phyloP scores from a whole-genome alignment of 1,140 invertebrate genomes.

The Drosophila nannoptera region DNA sequence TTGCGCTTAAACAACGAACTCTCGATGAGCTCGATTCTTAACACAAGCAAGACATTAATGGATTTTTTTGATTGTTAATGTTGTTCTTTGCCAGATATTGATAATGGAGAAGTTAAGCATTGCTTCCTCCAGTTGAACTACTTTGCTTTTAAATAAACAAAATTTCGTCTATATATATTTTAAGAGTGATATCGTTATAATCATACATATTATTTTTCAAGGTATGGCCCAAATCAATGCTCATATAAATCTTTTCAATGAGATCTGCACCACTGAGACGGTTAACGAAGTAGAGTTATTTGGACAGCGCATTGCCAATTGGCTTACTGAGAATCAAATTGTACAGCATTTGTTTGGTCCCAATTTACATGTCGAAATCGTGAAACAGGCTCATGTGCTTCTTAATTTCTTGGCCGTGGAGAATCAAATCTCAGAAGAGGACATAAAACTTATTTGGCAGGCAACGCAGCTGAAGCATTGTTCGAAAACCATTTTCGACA shows the following conservation, averaged over 20 bases:
- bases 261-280: slow-evolving; percentile 91
- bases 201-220: slow-evolving; percentile 17
- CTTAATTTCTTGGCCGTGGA: slow-evolving; percentile 95
- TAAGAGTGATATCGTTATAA: not conserved
- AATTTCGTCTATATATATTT: too few relatives aligned
- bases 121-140: too few relatives aligned
- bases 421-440: slow-evolving; percentile 92
- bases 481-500: slow-evolving; percentile 94
- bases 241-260: slow-evolving; percentile 94
- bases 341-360: slow-evolving; percentile 97
- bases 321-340: slow-evolving; percentile 94
- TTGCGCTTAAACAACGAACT: too few relatives aligned
- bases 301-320: slow-evolving; percentile 90
- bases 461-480: slow-evolving; percentile 96
- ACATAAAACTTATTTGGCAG: slow-evolving; percentile 96
- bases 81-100: too few relatives aligned
- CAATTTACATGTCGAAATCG: slow-evolving; percentile 95
- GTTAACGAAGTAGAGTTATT: slow-evolving; percentile 90
- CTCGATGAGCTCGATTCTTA: too few relatives aligned
- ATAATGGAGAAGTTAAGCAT: too few relatives aligned
- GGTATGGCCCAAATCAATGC: slow-evolving; percentile 96
- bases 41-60: too few relatives aligned
- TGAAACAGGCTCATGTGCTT: slow-evolving; percentile 96
- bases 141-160: too few relatives aligned
- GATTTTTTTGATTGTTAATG: too few relatives aligned